Percentiles rank a stretch among this genome's conserved stretches.
These are phyloP conservation scores for Ailuropoda melanoleuca DNA, from an alignment of 2,113 vertebrate species.

Conservation along the genomic window DNA sequence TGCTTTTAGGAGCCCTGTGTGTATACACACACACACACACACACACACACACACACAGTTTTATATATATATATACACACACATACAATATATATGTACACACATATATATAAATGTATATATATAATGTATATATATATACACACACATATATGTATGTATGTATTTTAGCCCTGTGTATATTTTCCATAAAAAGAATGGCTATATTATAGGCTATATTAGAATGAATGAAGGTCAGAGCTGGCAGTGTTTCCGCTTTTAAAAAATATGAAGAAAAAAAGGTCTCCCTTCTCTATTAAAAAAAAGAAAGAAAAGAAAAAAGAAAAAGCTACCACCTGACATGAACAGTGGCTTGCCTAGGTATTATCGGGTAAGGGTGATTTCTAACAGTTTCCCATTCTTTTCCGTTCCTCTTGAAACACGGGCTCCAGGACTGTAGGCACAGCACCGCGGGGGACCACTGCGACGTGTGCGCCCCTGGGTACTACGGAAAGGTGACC, in stretches of 20 bases:
- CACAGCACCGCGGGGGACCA: conserved; percentile 90
- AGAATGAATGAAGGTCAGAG: neutral
- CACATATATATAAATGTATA: too few relatives aligned
- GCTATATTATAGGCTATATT: neutral
- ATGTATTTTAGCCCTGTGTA: neutral
- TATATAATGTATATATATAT: too few relatives aligned
- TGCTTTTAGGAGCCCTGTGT: neutral
- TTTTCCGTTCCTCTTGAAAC: conserved; percentile 43
- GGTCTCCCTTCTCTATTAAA: neutral
- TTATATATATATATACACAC: too few relatives aligned
- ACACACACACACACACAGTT: too few relatives aligned
- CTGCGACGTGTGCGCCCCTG: conserved; percentile 89
- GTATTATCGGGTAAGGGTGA: neutral
- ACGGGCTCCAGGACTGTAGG: conserved; percentile 87
- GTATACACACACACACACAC: too few relatives aligned
- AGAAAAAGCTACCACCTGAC: neutral
- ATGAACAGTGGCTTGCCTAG: accelerated
- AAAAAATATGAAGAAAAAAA: neutral
- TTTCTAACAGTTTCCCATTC: neutral
- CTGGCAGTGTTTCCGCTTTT: neutral
- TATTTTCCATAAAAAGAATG: neutral
- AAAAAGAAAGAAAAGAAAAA: neutral
- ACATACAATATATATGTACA: too few relatives aligned
- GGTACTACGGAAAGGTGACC: conserved; percentile 90
- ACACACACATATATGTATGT: too few relatives aligned